phyloP scores from a whole-genome alignment of 2,113 vertebrate species.

The Natator depressus region DNA sequence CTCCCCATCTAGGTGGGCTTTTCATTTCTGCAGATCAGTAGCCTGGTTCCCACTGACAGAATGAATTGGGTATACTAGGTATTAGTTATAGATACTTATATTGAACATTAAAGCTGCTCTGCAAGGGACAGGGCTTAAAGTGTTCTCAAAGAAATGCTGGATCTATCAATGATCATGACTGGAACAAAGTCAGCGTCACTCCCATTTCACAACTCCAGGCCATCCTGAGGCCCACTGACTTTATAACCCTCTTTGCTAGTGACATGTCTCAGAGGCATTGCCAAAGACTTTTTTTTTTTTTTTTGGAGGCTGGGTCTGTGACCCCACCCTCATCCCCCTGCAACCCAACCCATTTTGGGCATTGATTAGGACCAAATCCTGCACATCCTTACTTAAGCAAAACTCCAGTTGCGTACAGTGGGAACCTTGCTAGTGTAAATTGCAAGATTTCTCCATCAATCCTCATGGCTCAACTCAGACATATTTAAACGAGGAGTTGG shows the following conservation, averaged over 20 bases:
- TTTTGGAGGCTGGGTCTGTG: not conserved
- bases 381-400: not conserved
- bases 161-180: not conserved
- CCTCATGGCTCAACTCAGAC: constrained; percentile 16
- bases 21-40: not conserved
- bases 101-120: not conserved
- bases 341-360: not conserved
- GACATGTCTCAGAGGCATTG: not conserved
- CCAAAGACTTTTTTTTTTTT: not conserved
- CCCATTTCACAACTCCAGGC: not conserved
- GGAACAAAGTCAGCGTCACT: not conserved
- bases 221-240: not conserved
- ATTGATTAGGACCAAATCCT: not conserved
- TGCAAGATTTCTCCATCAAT: not conserved
- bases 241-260: not conserved
- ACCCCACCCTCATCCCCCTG: not conserved
- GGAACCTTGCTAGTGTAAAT: constrained; percentile 22
- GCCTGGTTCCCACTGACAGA: not conserved
- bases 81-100: not conserved
- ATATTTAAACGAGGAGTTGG: constrained; percentile 14
- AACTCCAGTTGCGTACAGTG: not conserved
- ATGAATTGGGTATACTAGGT: not conserved
- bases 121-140: not conserved
- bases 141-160: not conserved
- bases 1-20: not conserved